Evolutionary conservation across 2,888 invertebrate genomes (phyloP).

Genomic region (Apamea monoglypha): DNA sequence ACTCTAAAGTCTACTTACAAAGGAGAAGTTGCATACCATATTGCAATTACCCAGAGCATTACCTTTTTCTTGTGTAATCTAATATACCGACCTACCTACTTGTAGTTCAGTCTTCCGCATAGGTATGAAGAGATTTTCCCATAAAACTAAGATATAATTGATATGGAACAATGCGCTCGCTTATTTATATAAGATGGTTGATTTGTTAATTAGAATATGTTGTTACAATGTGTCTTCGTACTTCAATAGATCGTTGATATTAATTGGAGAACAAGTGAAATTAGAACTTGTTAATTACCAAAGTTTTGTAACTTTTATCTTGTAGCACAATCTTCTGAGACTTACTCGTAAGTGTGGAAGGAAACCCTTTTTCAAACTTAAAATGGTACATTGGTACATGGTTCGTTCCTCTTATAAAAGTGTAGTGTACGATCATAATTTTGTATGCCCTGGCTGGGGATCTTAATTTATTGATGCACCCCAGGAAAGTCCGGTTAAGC

Average conservation of each 20-base stretch:
- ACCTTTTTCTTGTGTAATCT: constrained; percentile 54
- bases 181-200: constrained; percentile 50
- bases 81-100: constrained; percentile 1
- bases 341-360: neutral
- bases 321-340: neutral
- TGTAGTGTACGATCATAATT: no score
- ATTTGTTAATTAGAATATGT: constrained; percentile 39
- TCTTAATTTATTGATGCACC: no score
- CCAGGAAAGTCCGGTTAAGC: no score
- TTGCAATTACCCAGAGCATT: constrained; percentile 38
- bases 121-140: constrained; percentile 65
- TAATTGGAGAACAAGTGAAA: constrained; percentile 1
- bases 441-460: no score
- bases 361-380: neutral
- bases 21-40: constrained; percentile 38
- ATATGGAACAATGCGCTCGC: constrained; percentile 44
- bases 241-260: constrained; percentile 28
- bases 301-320: neutral
- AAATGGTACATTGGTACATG: constrained; percentile 1
- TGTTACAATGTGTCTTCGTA: constrained; percentile 29
- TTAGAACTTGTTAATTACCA: neutral
- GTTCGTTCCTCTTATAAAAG: neutral
- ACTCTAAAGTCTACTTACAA: constrained; percentile 7
- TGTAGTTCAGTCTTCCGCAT: constrained; percentile 56
- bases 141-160: constrained; percentile 58